phyloP scores from a whole-genome alignment of 2,113 vertebrate genomes.

The Sorex fumeus region DNA sequence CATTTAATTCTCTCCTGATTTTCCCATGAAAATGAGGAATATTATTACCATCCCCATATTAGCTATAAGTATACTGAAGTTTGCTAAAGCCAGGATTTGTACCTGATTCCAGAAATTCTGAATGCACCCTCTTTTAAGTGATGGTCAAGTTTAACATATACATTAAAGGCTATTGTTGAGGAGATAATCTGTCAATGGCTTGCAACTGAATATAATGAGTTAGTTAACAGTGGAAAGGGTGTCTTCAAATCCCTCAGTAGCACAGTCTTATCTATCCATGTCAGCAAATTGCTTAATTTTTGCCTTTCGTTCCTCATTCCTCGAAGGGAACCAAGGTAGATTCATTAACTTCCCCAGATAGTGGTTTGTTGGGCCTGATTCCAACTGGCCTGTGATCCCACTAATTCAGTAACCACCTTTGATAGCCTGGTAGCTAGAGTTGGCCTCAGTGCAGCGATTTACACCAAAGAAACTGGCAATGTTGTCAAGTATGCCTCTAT shows the following conservation, averaged over 20 bases:
- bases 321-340: neutral
- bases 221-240: neutral
- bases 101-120: neutral
- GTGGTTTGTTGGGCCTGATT: neutral
- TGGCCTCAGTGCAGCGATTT: neutral
- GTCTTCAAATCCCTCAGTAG: conserved; percentile 18
- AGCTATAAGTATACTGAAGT: neutral
- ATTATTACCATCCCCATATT: neutral
- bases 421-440: conserved; percentile 9
- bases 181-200: neutral
- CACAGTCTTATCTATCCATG: neutral
- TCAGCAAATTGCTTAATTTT: conserved; percentile 64
- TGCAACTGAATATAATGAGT: conserved; percentile 47
- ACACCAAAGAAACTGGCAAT: neutral
- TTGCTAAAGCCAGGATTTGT: conserved; percentile 26
- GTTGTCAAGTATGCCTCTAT: neutral
- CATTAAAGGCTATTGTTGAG: neutral
- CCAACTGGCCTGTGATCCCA: neutral
- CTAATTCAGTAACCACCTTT: neutral
- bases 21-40: neutral
- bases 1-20: conserved; percentile 5
- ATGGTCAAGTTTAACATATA: neutral
- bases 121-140: neutral
- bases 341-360: neutral
- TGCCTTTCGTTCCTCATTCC: conserved; percentile 44